Conservation (phyloP, 2,888 invertebrate genomes). For the Invenusta paracnida region DNA sequence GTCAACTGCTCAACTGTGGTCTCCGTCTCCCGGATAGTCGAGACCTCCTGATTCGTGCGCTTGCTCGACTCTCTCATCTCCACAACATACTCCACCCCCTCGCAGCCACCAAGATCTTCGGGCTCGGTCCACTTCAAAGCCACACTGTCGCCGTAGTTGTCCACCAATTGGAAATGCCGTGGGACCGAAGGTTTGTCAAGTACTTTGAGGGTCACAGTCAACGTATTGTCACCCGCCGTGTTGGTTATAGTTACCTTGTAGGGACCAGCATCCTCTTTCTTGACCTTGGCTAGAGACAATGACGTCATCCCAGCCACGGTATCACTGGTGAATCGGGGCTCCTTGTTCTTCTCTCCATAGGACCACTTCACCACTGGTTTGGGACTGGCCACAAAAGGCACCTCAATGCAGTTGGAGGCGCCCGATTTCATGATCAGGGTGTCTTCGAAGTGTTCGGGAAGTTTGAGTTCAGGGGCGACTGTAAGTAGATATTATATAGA, state of each 20-base stretch:
- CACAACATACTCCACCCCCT: constrained; percentile 35
- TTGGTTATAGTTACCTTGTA: constrained; percentile 40
- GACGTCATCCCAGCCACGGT: constrained; percentile 49
- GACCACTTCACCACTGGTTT: constrained; percentile 49
- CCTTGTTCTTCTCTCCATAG: background rate
- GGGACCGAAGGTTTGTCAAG: constrained; percentile 56
- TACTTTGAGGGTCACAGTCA: constrained; percentile 37
- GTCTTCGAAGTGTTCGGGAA: constrained; percentile 37
- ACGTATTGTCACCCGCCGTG: constrained; percentile 30
- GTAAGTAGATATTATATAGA: no score
- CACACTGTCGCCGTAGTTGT: constrained; percentile 45
- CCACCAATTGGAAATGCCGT: constrained; percentile 52
- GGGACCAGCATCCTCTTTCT: constrained; percentile 47
- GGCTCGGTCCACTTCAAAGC: constrained; percentile 37
- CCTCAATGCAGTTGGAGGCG: constrained; percentile 47
- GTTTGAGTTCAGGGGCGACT: constrained; percentile 36
- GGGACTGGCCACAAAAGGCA: constrained; percentile 49
- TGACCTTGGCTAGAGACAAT: constrained; percentile 47
- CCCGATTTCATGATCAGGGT: constrained; percentile 47
- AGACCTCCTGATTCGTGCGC: background rate
- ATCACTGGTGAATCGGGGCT: constrained; percentile 41
- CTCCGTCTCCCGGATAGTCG: background rate
- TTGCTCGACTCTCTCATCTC: constrained; percentile 40
- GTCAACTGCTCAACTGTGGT: constrained; percentile 7
- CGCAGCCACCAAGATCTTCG: constrained; percentile 13